Base-by-base conservation (phyloP, 2,888 invertebrate genomes). In the Hypomecis punctinalis region DNA sequence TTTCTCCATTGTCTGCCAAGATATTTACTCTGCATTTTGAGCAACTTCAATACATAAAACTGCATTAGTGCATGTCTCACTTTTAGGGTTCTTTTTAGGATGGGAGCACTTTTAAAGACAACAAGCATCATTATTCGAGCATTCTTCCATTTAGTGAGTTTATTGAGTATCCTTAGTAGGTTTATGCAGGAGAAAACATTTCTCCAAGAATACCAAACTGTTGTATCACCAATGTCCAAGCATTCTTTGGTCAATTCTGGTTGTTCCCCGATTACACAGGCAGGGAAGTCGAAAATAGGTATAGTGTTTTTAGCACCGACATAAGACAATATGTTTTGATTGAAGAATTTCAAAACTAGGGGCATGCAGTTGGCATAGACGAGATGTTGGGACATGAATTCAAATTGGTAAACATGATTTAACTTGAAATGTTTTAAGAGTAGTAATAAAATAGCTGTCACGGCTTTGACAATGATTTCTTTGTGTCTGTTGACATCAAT, bases 21-120 rank as follows among this genome's bases (percentile, higher is more conserved):
- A 91, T 99, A 99, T 84, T 99, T 99, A 0, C 99, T 99, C 93
- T 99, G 99, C 98, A 99, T 99, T 93, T 99, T 99, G 10, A 99
- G 93, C 63, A 99, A 93, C 88, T 99, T 99, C 68, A 99, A 93
- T 8, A 99, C 98, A 88, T 99, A 99, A 74, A 99, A 94, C 91
- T 99, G 99, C 95, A 99, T 97, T 95, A 99, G 96, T 6, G 98
- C 98, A 85, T 99, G 98, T 58, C 97, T 95, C 4, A 98, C 98
- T 95, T 99, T 98, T 10, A 99, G 94, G 0, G 99, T 98, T 73
- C 99, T 95, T 89, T 99, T 99, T 63, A 99, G 93, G 78, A 99
- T 99, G 1, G 99, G 99, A 5, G 99, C 99, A 64, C 99, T 99
- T 91, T 99, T 99, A 88, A 99, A 99, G 8, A 99, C 99, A 39